These are phyloP conservation scores for Noctuana brunneofusca DNA, from an alignment of 2,888 invertebrate species.

Conservation along the genomic window DNA sequence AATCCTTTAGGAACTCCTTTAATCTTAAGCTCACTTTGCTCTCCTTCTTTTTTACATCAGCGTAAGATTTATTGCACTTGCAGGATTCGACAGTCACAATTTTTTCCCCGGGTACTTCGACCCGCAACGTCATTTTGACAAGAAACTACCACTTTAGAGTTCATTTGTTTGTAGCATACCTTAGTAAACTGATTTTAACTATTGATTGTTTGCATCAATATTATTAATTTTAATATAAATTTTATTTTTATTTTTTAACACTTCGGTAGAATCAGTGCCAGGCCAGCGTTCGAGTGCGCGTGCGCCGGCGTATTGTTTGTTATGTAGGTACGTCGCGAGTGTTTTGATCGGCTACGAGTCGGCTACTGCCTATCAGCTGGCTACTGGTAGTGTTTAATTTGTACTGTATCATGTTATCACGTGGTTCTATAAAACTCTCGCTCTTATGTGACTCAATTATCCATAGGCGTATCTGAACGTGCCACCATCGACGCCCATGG, in stretches of 20 bases:
- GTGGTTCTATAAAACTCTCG: constrained; percentile 55
- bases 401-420: constrained; percentile 75
- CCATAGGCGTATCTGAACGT: constrained; percentile 38
- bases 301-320: constrained; percentile 52
- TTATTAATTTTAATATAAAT: constrained; percentile 23
- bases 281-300: constrained; percentile 50
- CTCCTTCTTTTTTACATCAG: constrained; percentile 62
- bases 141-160: constrained; percentile 56
- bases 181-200: constrained; percentile 9
- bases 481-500: constrained; percentile 35
- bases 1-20: constrained; percentile 66
- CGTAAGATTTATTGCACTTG: constrained; percentile 63
- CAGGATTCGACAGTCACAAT: constrained; percentile 67
- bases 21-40: constrained; percentile 63
- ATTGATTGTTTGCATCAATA: constrained; percentile 38
- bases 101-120: constrained; percentile 76
- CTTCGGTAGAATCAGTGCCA: constrained; percentile 11
- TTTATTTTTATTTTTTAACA: constrained; percentile 35
- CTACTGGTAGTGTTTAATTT: constrained; percentile 72
- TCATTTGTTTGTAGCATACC: constrained; percentile 57
- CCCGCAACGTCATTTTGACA: constrained; percentile 77
- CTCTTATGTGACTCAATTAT: constrained; percentile 49
- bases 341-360: constrained; percentile 56
- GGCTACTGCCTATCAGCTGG: constrained; percentile 73
- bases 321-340: constrained; percentile 51